Evolutionary conservation across 2,113 vertebrate genomes (phyloP).

Genomic region (Macheiramphus alcinus): DNA sequence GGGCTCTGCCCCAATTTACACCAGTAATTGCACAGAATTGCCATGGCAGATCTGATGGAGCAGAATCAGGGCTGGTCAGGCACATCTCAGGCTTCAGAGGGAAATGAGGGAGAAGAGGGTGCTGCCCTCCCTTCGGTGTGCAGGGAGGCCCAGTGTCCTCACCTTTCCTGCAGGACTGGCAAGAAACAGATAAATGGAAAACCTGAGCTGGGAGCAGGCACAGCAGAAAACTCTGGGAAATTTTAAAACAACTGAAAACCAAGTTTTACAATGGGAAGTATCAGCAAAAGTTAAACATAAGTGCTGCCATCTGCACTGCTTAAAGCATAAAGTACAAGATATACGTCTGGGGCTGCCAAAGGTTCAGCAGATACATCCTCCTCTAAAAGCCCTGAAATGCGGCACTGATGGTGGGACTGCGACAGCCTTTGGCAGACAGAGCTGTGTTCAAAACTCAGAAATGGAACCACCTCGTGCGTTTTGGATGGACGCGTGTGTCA

Average conservation of each 20-base stretch:
- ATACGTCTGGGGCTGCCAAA: not conserved
- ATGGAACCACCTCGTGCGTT: not conserved
- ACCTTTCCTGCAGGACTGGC: not conserved
- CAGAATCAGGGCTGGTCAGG: not conserved
- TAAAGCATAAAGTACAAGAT: not conserved
- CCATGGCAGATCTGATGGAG: not conserved
- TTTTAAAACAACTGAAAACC: not conserved
- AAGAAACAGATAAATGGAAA: not conserved
- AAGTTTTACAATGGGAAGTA: not conserved
- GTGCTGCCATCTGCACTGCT: not conserved
- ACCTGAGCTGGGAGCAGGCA: not conserved
- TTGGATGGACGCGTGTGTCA: not conserved
- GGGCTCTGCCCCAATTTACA: not conserved
- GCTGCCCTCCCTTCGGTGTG: rapidly evolving
- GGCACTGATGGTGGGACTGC: not conserved
- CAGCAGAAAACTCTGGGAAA: not conserved
- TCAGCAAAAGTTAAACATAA: not conserved
- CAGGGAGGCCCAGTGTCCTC: not conserved
- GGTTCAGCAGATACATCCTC: not conserved
- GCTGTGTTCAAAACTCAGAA: not conserved
- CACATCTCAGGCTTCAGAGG: not conserved
- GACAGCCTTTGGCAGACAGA: not conserved
- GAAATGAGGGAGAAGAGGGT: not conserved
- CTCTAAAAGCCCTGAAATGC: not conserved
- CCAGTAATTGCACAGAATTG: not conserved